A percentile compares a stretch with the other conserved stretches of the same genome.
phyloP scores from a whole-genome alignment of 2,797 vertebrate species.

The Chloroceryle amazona region DNA sequence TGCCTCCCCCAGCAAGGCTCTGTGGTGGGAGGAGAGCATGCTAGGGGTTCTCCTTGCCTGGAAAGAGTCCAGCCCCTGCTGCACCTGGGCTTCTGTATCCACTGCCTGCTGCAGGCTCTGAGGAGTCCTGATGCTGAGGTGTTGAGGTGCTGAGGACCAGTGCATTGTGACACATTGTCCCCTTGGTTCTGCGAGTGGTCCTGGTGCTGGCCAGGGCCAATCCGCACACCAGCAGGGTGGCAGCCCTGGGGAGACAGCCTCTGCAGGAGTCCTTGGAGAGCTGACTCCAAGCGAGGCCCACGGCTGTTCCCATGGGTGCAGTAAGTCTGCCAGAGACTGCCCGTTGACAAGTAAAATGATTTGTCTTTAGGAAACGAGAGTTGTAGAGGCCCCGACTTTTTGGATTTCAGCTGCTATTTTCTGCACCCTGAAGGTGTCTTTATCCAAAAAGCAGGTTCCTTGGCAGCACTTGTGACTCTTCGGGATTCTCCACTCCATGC shows the following conservation, averaged over 20 bases:
- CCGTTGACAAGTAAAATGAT: not conserved
- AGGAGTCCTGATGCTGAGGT: too few species aligned
- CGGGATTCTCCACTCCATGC: not conserved
- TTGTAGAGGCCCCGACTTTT: not conserved
- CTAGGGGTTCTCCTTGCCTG: not conserved
- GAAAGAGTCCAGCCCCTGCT: not conserved
- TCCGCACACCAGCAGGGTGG: too few species aligned
- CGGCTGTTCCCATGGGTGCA: not conserved
- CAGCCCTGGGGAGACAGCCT: not conserved
- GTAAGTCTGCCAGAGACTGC: not conserved
- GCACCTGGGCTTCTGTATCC: not conserved
- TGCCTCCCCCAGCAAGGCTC: accelerated
- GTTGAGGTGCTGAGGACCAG: not conserved
- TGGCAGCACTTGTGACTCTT: not conserved
- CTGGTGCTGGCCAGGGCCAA: not conserved
- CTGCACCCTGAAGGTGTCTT: not conserved
- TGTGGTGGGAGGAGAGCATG: not conserved
- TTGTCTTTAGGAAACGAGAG: not conserved
- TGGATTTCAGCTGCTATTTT: not conserved
- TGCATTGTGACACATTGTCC: not conserved
- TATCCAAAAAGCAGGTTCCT: not conserved
- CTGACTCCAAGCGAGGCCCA: not conserved
- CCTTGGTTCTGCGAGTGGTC: not conserved
- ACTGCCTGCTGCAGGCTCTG: not conserved
- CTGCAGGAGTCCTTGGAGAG: not conserved